phyloP scores from a whole-genome alignment of 2,888 invertebrate genomes.

The Brachylomia viminalis region DNA sequence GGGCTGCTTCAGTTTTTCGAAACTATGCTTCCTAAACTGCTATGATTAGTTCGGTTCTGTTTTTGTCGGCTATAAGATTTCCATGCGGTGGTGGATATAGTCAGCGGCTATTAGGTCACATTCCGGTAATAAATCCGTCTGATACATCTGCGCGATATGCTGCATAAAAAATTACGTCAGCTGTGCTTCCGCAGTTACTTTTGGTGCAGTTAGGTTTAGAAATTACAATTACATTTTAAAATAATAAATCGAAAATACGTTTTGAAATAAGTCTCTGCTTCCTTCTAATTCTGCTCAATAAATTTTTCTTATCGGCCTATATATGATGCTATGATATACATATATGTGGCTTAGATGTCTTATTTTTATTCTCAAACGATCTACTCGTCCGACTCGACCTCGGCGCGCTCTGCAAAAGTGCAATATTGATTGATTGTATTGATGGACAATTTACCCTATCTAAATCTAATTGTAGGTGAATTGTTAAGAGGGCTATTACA shows the following conservation, averaged over 20 bases:
- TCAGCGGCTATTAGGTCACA: slow-evolving; percentile 31
- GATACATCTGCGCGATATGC: slow-evolving; percentile 51
- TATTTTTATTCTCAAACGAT: slow-evolving; percentile 68
- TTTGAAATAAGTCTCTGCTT: slow-evolving; percentile 1
- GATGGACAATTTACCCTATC: background rate
- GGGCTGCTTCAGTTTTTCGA: slow-evolving; percentile 27
- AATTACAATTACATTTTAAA: slow-evolving; percentile 30
- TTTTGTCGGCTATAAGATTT: slow-evolving; percentile 5
- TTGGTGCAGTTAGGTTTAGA: slow-evolving; percentile 51
- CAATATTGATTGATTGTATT: slow-evolving; percentile 43
- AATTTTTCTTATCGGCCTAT: background rate
- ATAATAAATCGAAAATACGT: slow-evolving; percentile 7
- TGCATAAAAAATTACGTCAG: slow-evolving; percentile 69
- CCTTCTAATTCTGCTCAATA: slow-evolving; percentile 2
- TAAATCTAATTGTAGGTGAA: background rate
- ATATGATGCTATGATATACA: slow-evolving; percentile 4
- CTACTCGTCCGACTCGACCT: slow-evolving; percentile 71
- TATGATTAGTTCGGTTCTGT: slow-evolving; percentile 2
- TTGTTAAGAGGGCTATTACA: too few species aligned
- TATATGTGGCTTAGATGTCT: slow-evolving; percentile 36
- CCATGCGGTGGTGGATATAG: slow-evolving; percentile 24
- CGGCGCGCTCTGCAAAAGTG: slow-evolving; percentile 48
- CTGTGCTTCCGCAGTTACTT: slow-evolving; percentile 61
- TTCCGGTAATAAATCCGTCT: slow-evolving; percentile 47
- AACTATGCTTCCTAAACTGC: slow-evolving; percentile 26